Evolutionary conservation across 2,888 invertebrate genomes (phyloP).

Genomic region (Cerastis leucographa): DNA sequence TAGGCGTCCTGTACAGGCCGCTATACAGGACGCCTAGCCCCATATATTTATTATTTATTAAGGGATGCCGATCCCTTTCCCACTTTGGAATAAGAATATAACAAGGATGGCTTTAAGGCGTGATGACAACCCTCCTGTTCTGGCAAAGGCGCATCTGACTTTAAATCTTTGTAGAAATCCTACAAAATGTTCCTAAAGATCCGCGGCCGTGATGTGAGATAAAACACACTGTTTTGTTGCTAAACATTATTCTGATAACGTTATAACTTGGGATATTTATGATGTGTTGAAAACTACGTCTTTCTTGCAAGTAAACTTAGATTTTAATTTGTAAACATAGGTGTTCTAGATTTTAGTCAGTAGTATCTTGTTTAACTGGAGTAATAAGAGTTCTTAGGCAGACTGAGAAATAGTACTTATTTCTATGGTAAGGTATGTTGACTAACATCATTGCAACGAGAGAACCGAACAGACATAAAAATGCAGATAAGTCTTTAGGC

Average conservation of each 20-base stretch:
- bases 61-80: no score
- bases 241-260: slow-evolving; percentile 26
- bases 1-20: no score
- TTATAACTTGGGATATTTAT: slow-evolving; percentile 24
- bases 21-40: no score
- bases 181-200: slow-evolving; percentile 46
- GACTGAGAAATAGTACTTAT: background rate
- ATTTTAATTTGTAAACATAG: slow-evolving; percentile 20
- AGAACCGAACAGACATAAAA: background rate
- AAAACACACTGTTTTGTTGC: slow-evolving; percentile 44
- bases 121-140: no score
- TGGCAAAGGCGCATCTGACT: background rate
- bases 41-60: no score
- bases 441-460: background rate
- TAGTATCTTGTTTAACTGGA: background rate
- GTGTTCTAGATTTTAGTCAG: slow-evolving; percentile 8
- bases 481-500: background rate
- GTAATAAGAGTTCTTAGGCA: background rate
- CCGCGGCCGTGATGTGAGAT: slow-evolving; percentile 33
- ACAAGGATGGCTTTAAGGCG: no score
- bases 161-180: slow-evolving; percentile 27
- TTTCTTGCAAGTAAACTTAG: slow-evolving; percentile 17
- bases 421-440: background rate
- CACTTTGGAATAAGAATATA: no score
- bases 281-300: slow-evolving; percentile 26